Conservation (phyloP, 2,888 invertebrate genomes). For the Polymixis flavicincta region DNA sequence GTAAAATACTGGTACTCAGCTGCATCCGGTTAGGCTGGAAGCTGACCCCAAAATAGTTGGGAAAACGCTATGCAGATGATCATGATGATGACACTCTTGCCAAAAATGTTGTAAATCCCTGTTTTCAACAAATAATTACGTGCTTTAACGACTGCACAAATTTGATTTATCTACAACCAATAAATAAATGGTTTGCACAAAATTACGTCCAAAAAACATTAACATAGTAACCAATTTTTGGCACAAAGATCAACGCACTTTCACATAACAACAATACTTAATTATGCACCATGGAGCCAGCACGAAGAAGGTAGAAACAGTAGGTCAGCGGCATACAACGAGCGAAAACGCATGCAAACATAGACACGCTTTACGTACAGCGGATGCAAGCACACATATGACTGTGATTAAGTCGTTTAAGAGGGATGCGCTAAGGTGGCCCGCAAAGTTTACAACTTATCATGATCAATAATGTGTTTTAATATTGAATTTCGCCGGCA, state of each 20-base stretch:
- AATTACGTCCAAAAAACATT: constrained; percentile 34
- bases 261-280: constrained; percentile 44
- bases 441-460: not conserved
- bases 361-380: not conserved
- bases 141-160: constrained; percentile 5
- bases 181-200: constrained; percentile 24
- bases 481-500: too few relatives aligned
- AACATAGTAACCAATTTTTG: constrained; percentile 42
- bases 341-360: not conserved
- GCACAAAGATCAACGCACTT: constrained; percentile 43
- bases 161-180: constrained; percentile 30
- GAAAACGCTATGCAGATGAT: too few relatives aligned
- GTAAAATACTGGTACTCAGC: too few relatives aligned
- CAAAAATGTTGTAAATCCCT: constrained; percentile 2
- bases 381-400: too few relatives aligned
- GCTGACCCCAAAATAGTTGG: too few relatives aligned
- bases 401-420: not conserved
- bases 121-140: not conserved
- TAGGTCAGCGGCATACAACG: not conserved
- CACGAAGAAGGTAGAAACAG: not conserved
- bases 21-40: too few relatives aligned
- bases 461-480: too few relatives aligned
- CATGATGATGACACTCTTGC: too few relatives aligned
- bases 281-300: constrained; percentile 51
- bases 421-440: too few relatives aligned